Base-by-base conservation (phyloP, 2,888 invertebrate genomes). In the Temnothorax ravouxi region DNA sequence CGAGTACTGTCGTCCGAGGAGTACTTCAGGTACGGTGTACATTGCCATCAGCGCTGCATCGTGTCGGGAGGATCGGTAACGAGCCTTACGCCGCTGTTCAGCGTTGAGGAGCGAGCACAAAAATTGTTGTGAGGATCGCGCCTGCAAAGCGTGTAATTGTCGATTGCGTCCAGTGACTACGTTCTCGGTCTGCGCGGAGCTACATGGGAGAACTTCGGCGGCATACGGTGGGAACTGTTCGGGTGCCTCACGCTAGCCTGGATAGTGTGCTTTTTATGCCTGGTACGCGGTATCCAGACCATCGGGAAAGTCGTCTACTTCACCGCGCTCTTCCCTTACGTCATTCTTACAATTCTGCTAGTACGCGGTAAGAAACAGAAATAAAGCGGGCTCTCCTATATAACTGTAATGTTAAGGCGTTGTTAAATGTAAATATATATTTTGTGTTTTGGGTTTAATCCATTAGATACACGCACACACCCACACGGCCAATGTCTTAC, bases 231-330 rank as follows among this genome's bases (percentile, higher is more conserved):
- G 97, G 97, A 98, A 93, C 95, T 99, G 77, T 97, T 98, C 0
- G 96, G 97, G 5, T 97, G 97, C 88, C 96, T 99, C 6, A 95
- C 97, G 50, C 95, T 97, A 0, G 97, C 97, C 0, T 99, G 98
- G 99, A 93, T 98, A 71, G 95, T 98, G 88, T 97, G 98, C 85
- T 99, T 98, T 95, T 96, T 98, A 90, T 98, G 98, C 94, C 97
- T 98, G 84, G 97, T 98, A 94, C 98, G 94, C 96, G 97, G 98
- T 50, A 98, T 99, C 87, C 97, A 98, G 95, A 98, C 98, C 92
- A 97, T 98, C 0, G 99, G 99, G 66, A 99, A 98, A 96, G 97
- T 97, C 64, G 97, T 97, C 11, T 97, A 97, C 93, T 97, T 97
- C 92, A 97, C 97, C 2, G 97, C 97, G 0, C 93, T 97, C 25